These are phyloP conservation scores for Melieria crassipennis DNA, from an alignment of 2,888 invertebrate genomes.

Conservation along the genomic window DNA sequence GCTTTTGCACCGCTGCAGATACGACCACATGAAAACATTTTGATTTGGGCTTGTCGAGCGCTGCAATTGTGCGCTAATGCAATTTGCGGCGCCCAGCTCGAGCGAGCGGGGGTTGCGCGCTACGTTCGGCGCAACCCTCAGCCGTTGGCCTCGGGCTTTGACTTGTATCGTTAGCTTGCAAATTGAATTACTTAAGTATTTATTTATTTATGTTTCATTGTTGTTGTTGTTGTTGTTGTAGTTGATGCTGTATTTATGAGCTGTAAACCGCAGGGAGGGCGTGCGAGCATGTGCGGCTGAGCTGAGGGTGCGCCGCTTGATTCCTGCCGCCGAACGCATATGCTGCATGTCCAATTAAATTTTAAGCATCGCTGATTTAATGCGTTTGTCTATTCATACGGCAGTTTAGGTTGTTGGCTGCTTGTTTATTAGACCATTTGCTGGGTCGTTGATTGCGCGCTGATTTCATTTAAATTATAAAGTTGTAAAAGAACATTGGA, in stretches of 20 bases:
- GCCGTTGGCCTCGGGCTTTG: constrained; percentile 35
- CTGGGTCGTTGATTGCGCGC: constrained; percentile 5
- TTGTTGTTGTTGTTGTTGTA: constrained; percentile 12
- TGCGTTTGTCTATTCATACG: not conserved
- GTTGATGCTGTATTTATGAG: constrained; percentile 1
- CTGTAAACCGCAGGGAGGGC: too few species aligned
- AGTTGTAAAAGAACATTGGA: constrained; percentile 29
- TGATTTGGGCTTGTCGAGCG: too few species aligned
- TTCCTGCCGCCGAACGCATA: constrained; percentile 35
- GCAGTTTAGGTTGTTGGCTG: not conserved
- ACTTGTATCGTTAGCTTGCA: constrained; percentile 50
- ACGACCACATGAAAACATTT: too few species aligned
- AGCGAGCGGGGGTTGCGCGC: too few species aligned
- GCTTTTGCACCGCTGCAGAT: too few species aligned
- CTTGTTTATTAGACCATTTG: not conserved
- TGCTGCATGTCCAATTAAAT: constrained; percentile 50
- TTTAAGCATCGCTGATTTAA: constrained; percentile 45
- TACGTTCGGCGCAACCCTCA: not conserved
- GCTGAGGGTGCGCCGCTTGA: too few species aligned
- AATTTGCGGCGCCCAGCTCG: too few species aligned
- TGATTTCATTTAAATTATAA: constrained; percentile 31
- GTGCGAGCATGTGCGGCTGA: too few species aligned
- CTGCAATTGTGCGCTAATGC: too few species aligned
- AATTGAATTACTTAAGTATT: constrained; percentile 49
- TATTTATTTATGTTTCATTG: constrained; percentile 44